phyloP scores from a whole-genome alignment of 1,140 invertebrate genomes.

The Papilio aristodemus region DNA sequence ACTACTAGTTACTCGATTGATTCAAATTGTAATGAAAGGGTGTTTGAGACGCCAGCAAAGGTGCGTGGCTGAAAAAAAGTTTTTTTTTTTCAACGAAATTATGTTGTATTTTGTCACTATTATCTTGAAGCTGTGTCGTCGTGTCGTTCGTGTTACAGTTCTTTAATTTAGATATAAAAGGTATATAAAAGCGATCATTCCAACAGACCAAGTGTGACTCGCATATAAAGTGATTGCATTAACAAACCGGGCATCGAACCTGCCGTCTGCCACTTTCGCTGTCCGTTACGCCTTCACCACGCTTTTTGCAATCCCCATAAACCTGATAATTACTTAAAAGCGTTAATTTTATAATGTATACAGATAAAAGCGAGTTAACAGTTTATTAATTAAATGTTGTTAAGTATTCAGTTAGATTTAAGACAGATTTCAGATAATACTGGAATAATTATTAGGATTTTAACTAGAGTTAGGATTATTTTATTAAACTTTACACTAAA shows the following conservation, averaged over 20 bases:
- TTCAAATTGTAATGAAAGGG: too few species aligned
- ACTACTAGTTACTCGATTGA: too few species aligned
- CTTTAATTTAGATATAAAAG: too few species aligned
- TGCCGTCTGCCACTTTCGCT: conserved; percentile 32
- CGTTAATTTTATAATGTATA: conserved; percentile 12
- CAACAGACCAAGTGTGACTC: not conserved
- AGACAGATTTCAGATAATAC: not conserved
- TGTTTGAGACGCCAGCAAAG: too few species aligned
- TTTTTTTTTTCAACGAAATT: too few species aligned
- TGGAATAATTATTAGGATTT: not conserved
- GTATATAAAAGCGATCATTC: not conserved
- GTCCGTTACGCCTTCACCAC: not conserved
- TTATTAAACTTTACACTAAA: too few species aligned
- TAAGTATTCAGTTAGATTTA: not conserved
- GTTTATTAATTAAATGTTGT: not conserved
- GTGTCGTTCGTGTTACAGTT: too few species aligned
- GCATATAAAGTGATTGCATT: conserved; percentile 34
- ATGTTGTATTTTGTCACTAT: too few species aligned
- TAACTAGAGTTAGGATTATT: not conserved
- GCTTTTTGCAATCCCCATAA: conserved; percentile 9
- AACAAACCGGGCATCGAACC: conserved; percentile 33
- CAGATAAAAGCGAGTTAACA: not conserved
- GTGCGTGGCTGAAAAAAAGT: too few species aligned
- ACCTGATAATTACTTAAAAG: conserved; percentile 3
- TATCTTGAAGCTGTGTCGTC: too few species aligned